A percentile compares a stretch with the other conserved stretches of the same genome.
Conservation (phyloP, 92 coral and sea anemone species). For the Actinernus sp. region DNA sequence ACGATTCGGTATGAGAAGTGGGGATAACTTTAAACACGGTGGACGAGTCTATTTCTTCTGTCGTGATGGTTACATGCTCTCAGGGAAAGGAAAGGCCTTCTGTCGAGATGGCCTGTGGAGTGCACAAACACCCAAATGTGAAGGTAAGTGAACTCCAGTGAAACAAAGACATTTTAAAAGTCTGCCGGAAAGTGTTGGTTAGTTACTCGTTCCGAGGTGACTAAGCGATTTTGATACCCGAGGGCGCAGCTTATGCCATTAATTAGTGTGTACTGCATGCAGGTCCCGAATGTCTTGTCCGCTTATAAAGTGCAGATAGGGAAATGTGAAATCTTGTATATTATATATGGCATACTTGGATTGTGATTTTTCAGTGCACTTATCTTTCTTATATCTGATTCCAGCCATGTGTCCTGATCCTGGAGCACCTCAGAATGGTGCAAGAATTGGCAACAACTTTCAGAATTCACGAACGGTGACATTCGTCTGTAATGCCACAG, state of each 20-base stretch:
- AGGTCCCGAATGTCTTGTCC: too few species aligned
- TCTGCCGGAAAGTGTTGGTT: too few species aligned
- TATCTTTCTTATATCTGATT: too few species aligned
- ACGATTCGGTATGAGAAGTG: slow-evolving; percentile 10
- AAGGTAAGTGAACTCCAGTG: slow-evolving; percentile 11
- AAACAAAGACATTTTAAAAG: too few species aligned
- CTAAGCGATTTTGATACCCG: too few species aligned
- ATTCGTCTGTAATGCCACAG: slow-evolving; percentile 27
- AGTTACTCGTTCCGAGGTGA: too few species aligned
- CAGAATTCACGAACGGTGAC: slow-evolving; percentile 3
- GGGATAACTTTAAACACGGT: slow-evolving; percentile 26
- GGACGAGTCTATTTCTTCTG: slow-evolving; percentile 30
- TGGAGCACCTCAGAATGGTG: slow-evolving; percentile 53
- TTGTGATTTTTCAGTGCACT: too few species aligned
- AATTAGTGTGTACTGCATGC: too few species aligned
- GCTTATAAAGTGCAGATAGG: too few species aligned
- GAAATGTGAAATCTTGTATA: too few species aligned
- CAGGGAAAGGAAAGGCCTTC: slow-evolving; percentile 8
- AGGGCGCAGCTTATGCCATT: too few species aligned
- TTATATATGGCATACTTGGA: too few species aligned
- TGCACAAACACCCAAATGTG: slow-evolving; percentile 8
- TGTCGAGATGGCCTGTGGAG: slow-evolving; percentile 55
- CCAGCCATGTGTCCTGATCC: slow-evolving; percentile 54
- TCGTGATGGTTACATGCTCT: slow-evolving; percentile 13
- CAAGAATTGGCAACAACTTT: slow-evolving; percentile 27